Evolutionary conservation across 2,888 invertebrate species (phyloP).

Genomic region (Acanthosepion pharaonis): DNA sequence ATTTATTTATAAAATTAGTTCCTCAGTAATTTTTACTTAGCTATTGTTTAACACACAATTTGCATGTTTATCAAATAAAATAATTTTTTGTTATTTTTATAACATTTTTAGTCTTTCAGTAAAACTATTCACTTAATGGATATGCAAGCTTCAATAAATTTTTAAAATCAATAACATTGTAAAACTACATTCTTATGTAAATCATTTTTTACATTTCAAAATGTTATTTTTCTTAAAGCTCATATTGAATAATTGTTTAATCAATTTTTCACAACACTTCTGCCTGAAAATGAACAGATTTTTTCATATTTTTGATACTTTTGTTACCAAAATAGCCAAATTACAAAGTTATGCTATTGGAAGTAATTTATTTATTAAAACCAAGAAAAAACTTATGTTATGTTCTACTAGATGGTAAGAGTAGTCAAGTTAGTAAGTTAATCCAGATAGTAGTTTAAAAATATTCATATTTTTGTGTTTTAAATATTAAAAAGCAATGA

Average conservation of each 20-base stretch:
- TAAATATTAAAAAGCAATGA: neutral
- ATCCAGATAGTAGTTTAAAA: neutral
- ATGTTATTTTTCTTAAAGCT: neutral
- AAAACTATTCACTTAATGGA: neutral
- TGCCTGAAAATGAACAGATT: neutral
- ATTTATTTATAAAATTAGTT: conserved; percentile 15
- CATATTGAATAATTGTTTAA: neutral
- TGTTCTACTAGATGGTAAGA: neutral
- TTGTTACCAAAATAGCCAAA: neutral
- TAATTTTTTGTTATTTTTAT: neutral
- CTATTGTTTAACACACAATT: neutral
- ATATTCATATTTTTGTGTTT: too few relatives aligned
- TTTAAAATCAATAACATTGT: neutral
- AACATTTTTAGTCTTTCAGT: neutral
- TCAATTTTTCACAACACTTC: neutral
- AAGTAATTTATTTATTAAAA: neutral
- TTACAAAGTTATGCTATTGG: neutral
- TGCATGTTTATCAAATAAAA: neutral
- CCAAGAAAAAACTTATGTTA: neutral
- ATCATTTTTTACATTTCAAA: neutral
- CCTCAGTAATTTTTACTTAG: neutral
- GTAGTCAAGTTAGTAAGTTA: neutral
- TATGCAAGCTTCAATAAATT: neutral
- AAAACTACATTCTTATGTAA: neutral
- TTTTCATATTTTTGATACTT: neutral